Evolutionary conservation across 2,797 vertebrate genomes (phyloP).

Genomic region (Anguilla marmorata): DNA sequence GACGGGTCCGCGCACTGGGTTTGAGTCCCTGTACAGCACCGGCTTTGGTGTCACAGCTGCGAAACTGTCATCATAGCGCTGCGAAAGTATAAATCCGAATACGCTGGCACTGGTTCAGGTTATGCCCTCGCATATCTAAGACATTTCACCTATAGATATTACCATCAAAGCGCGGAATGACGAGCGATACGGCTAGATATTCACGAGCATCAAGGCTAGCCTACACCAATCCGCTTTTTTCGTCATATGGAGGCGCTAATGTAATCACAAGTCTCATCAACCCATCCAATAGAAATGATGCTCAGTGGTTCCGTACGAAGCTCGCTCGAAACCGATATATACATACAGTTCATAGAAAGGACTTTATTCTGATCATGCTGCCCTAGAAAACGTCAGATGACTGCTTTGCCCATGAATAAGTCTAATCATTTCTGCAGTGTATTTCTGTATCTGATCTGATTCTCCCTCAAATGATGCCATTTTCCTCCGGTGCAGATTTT

Average conservation of each 20-base stretch:
- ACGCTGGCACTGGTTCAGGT: background rate
- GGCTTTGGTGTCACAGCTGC: background rate
- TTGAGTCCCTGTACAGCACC: background rate
- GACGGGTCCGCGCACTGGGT: slow-evolving; percentile 14
- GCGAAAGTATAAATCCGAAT: background rate
- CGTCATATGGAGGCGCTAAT: background rate
- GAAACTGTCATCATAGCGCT: background rate
- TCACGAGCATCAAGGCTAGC: background rate
- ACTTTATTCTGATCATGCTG: background rate
- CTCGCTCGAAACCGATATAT: background rate
- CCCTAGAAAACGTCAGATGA: background rate
- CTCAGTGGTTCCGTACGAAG: background rate
- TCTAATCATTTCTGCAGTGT: background rate
- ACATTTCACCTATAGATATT: background rate
- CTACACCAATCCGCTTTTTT: background rate
- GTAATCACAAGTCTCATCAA: background rate
- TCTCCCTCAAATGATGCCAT: background rate
- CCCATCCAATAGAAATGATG: background rate
- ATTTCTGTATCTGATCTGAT: background rate
- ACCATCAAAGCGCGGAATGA: background rate
- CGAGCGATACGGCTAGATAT: background rate
- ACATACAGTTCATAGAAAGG: background rate
- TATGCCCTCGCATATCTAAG: background rate
- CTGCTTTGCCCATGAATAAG: background rate
- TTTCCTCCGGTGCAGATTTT: background rate